Conservation (phyloP, 1,140 invertebrate genomes). For the Cydia fagiglandana region DNA sequence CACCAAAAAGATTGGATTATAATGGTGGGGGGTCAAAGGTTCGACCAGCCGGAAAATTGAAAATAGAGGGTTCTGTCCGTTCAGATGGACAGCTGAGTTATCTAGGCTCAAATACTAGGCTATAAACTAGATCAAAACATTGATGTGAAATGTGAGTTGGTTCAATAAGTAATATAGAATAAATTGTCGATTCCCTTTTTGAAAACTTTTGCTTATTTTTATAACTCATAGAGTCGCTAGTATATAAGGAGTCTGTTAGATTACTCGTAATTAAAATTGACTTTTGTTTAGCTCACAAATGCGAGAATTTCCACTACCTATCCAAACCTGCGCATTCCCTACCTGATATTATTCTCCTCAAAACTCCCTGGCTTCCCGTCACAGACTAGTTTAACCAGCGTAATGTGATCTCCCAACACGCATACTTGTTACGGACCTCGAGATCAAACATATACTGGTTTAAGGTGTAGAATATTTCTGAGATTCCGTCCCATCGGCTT, state of each 20-base stretch:
- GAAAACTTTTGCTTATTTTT: no score
- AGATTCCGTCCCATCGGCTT: background rate
- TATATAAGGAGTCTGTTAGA: background rate
- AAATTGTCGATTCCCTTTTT: no score
- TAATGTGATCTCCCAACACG: background rate
- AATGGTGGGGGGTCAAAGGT: background rate
- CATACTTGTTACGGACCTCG: background rate
- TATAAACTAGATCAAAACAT: background rate
- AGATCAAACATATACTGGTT: background rate
- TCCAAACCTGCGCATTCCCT: background rate
- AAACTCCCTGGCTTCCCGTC: background rate
- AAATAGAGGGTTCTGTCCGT: constrained; percentile 1
- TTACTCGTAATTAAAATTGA: background rate
- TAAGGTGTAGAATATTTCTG: background rate
- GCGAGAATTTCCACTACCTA: background rate
- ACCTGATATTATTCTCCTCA: background rate
- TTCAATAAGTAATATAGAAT: no score
- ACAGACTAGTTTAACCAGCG: background rate
- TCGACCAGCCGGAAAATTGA: constrained; percentile 5
- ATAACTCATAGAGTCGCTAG: no score
- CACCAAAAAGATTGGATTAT: constrained; percentile 15
- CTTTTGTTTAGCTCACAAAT: background rate
- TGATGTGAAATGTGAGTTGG: background rate
- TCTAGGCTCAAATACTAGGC: background rate
- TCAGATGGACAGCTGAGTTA: background rate